A percentile compares a stretch with the other conserved stretches of the same genome.
Conservation (phyloP, 2,113 vertebrate genomes). For the Rhabdomys dilectus region DNA sequence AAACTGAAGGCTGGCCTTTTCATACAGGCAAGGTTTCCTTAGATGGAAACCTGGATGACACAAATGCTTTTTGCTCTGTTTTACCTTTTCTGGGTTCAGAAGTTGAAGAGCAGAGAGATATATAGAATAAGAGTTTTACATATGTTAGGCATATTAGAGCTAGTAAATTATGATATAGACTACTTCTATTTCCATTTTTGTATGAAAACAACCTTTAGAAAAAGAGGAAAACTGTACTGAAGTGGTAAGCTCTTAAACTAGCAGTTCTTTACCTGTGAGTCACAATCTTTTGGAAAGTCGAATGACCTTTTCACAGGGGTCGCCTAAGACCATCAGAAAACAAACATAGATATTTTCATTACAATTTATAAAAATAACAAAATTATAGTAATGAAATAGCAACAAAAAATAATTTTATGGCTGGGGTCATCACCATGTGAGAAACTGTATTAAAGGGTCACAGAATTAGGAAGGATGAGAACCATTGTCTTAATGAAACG, state of each 20-base stretch:
- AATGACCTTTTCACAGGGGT: not conserved
- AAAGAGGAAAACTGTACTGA: not conserved
- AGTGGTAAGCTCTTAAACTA: not conserved
- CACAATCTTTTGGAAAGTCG: not conserved
- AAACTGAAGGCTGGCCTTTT: not conserved
- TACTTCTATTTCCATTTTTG: constrained; percentile 31
- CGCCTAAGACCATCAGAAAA: not conserved
- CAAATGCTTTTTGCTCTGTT: not conserved
- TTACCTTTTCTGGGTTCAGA: constrained; percentile 21
- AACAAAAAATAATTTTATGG: not conserved
- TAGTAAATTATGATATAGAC: not conserved
- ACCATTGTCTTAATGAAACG: not conserved
- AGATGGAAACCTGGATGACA: constrained; percentile 23
- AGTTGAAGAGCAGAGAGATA: not conserved
- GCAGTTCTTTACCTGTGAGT: not conserved
- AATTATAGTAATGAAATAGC: not conserved
- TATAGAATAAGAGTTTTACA: not conserved
- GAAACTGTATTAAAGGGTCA: not conserved
- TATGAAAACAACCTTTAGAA: not conserved
- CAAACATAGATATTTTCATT: not conserved
- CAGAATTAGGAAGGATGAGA: not conserved
- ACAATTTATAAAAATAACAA: not conserved
- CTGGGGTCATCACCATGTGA: not conserved
- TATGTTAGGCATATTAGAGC: not conserved
- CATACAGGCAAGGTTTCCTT: not conserved